Evolutionary conservation across 2,888 invertebrate genomes (phyloP), one percentile per base, ranked within the genome.

Genomic region (Sicus ferrugineus): DNA sequence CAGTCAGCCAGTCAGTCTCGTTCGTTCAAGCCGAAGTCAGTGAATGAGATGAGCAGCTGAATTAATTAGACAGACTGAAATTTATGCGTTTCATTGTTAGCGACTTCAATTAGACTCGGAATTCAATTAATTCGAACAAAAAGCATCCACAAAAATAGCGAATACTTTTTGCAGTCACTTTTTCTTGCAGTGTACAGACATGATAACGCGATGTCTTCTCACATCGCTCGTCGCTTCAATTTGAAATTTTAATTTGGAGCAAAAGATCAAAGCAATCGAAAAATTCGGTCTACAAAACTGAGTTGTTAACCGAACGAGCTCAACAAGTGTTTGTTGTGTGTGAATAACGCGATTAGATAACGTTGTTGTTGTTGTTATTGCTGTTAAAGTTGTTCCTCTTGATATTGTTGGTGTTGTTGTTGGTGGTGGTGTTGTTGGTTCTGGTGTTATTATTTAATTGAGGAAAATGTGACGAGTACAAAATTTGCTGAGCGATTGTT

Each of bases 261-360:
- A n/a, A 11, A 56, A 56, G 56, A 56, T 56, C 28, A 30, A 56
- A 56, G 30, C 30, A 56, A 56, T 56, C 30, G 30, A 26, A n/a
- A 56, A 30, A 56, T 26, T 16, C n/a, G 26, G 23, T 23, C 7
- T n/a, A 42, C n/a, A 42, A 4, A 42, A 16, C n/a, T 9, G 42
- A 42, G n/a, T 42, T 14, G 14, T 42, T 9, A 16, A 14, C 2
- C 2, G n/a, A n/a, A 21, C 21, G 16, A 38, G 19, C 26, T 7
- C 54, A 65, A 54, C 62, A 62, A 62, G 19, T 62, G 46, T 19
- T 58, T 46, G 46, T 62, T 42, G 62, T 62, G 26, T 30, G 50
- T 30, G 42, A 28, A n/a, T 16, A 30, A 26, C 23, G 21, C 23
- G 65, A 65, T 65, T 38, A 65, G 65, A 65, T 65, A 65, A 64